Base-by-base conservation (phyloP, 2,888 invertebrate species). In the Carterocephalus palaemon region DNA sequence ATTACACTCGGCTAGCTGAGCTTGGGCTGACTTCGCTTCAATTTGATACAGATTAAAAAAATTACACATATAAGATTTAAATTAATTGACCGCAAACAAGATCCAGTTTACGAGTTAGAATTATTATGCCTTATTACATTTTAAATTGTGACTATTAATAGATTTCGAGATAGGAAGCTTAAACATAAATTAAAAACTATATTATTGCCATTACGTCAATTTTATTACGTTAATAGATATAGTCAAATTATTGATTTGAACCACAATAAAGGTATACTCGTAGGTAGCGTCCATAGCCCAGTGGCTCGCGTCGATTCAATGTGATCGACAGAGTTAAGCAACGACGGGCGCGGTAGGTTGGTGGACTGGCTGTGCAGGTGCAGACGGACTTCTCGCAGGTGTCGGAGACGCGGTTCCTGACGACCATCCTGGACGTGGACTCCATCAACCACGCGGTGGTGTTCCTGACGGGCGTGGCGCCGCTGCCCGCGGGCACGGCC, bases 371-470 rank as follows among this genome's bases (percentile, higher is more conserved):
- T 28, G 28, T 7, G 13, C 65, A 97, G 97, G 97, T 97, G n/a
- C 96, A 97, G 88, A 97, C 97, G 0, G 94, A 98, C 74, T 96
- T 96, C 74, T 91, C 93, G 52, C 93, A 92, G 62, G 89, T 97
- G 28, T 93, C 92, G 39, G 94, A 94, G 67, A 93, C 92, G 8
- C 94, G 97, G 72, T 94, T 96, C 72, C 84, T 97, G 19, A 91
- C 93, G 15, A 96, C 93, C 46, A 95, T 98, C 48, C 89, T 92
- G 15, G 96, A 98, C 72, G 97, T 96, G 1, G 97, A 97, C 66
- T 90, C 91, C 55, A 93, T 98, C 40, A 98, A 98, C 81, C 97
- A 98, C 70, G 90, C 96, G 53, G 98, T 96, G 16, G 91, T 98
- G 12, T 98, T 98, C 80, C 87, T 98, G 64, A 98, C 98, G 7